Evolutionary conservation across 2,888 invertebrate genomes (phyloP), one percentile per base, ranked within the genome.

Genomic region (Ophion costatus): DNA sequence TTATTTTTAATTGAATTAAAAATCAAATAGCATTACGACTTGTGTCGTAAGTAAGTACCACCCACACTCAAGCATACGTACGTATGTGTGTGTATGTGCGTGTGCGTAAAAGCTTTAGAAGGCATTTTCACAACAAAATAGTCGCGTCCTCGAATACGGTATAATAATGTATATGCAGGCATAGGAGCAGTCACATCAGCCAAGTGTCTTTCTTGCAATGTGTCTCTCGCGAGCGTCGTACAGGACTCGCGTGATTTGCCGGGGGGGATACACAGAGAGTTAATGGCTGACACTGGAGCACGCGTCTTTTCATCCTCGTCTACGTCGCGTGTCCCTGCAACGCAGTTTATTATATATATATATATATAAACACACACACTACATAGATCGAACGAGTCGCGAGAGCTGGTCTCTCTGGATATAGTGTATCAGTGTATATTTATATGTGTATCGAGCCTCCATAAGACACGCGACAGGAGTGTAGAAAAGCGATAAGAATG

Each of bases 271-370:
- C 14, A 45, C 45, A 85, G 88, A 89, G 89, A 90, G 89, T 88
- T 89, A 90, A 90, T 90, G 89, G 89, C 88, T 88, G 88, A 88
- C 89, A 84, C 81, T 82, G 81, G 86, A 85, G 84, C 85, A 86
- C 81, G 83, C 74, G 75, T 82, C 70, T 70, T 75, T 82, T 81
- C 78, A 79, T 86, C 79, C 85, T 85, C 86, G 69, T 83, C 84
- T 83, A 82, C 61, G 82, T 81, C 85, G 73, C 78, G 63, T 73
- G 59, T 82, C 82, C 17, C 0, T 51, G 51, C 51, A 14, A 51
- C 51, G 10, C 64, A 33, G 29, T 64, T 6, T 14, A 20, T 22
- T 59, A 24, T 3, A 17, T 7, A 7, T 38, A 51, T 9, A 51
- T 3, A 17, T 7, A 7, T 38, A 20, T 22, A 45, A 24, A 61